phyloP scores from a whole-genome alignment of 2,888 invertebrate species.

The Seira sanloemensis region DNA sequence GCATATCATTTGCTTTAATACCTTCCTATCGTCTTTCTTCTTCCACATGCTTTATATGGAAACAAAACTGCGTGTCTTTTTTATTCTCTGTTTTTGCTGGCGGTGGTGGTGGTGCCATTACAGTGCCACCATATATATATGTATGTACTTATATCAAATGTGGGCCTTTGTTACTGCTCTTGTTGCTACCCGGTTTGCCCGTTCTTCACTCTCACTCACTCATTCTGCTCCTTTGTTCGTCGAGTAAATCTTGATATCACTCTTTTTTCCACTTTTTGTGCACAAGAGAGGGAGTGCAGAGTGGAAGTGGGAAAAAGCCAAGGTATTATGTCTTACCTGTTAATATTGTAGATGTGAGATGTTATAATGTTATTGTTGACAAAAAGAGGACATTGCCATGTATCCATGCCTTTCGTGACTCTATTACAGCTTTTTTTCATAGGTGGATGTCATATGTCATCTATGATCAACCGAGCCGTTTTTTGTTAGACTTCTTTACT shows the following conservation, averaged over 20 bases:
- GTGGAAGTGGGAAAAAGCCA: slow-evolving; percentile 11
- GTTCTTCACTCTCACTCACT: slow-evolving; percentile 20
- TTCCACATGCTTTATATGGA: slow-evolving; percentile 33
- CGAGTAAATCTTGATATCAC: slow-evolving; percentile 42
- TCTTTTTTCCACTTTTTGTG: slow-evolving; percentile 21
- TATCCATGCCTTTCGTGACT: neutral
- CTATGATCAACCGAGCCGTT: neutral
- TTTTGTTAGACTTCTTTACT: no score
- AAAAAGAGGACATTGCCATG: slow-evolving; percentile 46
- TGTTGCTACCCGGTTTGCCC: slow-evolving; percentile 61
- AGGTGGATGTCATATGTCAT: neutral
- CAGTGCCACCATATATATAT: slow-evolving; percentile 16
- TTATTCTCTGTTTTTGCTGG: slow-evolving; percentile 10
- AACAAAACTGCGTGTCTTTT: slow-evolving; percentile 44
- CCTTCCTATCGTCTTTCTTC: neutral
- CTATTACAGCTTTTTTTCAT: neutral
- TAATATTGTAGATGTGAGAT: slow-evolving; percentile 21
- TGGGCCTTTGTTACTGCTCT: slow-evolving; percentile 26
- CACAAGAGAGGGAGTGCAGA: no score
- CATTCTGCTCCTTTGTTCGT: slow-evolving; percentile 29
- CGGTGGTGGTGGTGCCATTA: slow-evolving; percentile 26
- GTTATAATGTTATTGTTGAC: slow-evolving; percentile 44
- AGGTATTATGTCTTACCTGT: slow-evolving; percentile 6
- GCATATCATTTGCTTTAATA: slow-evolving; percentile 21
- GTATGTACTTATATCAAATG: neutral